Base-by-base conservation (phyloP, 2,888 invertebrate genomes). In the Disparrhopalites patrizii region DNA sequence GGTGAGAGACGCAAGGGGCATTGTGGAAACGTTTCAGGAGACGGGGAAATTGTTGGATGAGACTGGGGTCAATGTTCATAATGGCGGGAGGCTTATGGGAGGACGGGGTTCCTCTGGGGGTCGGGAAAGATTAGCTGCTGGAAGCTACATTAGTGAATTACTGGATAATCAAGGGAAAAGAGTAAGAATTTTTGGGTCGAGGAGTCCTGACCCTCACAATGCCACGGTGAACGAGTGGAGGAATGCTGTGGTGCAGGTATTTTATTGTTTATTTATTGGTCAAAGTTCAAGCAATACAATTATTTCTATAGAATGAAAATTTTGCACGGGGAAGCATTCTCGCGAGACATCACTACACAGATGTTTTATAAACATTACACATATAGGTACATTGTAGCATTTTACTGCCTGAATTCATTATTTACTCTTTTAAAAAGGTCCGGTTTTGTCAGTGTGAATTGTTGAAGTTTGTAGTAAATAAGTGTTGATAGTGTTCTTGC, bases 201-300 rank as follows among this genome's bases (percentile, higher is more conserved):
- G 33, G 4, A 31, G 51, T 27, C 40, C n/a, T 4, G 65, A 65
- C 50, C 27, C 20, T 1, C n/a, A n/a, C n/a, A 68, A 73, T 66
- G 67, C 61, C 3, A 65, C 65, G 28, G 66, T 57, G 5, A 36
- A 68, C 47, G 33, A 10, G 5, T 30, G 51, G 25, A 30, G 61
- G 33, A 47, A 25, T 47, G 13, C 18, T 20, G 47, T 47, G 3
- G 47, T 47, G 20, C 7, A 47, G 47, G 47, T 47, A 47, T 47
- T 36, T 36, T 36, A 36, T n/a, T n/a, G n/a, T n/a, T n/a, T n/a
- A n/a, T n/a, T n/a, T n/a, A n/a, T n/a, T n/a, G n/a, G n/a, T n/a
- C n/a, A n/a, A n/a, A n/a, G n/a, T n/a, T n/a, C n/a, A n/a, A n/a
- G n/a, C n/a, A n/a, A n/a, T n/a, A n/a, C n/a, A n/a, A n/a, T n/a